Conservation (phyloP, 2,797 vertebrate species). For the Cossypha caffra region DNA sequence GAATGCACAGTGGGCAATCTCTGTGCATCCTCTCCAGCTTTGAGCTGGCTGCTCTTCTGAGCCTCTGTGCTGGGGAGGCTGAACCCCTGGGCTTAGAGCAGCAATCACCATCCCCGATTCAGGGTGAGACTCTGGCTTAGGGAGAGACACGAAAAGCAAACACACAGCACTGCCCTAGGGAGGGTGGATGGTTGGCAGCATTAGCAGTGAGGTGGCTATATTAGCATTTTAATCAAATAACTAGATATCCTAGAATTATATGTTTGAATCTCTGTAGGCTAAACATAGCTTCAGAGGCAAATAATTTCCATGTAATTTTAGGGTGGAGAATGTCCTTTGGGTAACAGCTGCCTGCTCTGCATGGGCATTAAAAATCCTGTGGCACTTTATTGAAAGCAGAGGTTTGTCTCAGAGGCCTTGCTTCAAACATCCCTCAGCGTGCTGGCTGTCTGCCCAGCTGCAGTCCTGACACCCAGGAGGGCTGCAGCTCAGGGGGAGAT, state of each 20-base stretch:
- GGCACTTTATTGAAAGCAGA: slow-evolving; percentile 62
- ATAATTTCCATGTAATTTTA: slow-evolving; percentile 72
- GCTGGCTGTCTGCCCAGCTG: slow-evolving; percentile 24
- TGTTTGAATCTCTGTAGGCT: slow-evolving; percentile 67
- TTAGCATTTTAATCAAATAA: slow-evolving; percentile 72
- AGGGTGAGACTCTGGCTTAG: slow-evolving; percentile 22
- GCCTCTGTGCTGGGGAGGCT: background rate
- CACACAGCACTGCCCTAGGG: background rate
- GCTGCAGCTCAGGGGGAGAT: background rate
- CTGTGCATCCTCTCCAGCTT: background rate
- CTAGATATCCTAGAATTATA: slow-evolving; percentile 68
- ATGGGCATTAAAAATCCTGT: slow-evolving; percentile 62
- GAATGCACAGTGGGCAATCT: background rate
- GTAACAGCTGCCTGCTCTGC: slow-evolving; percentile 58
- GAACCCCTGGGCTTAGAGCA: background rate
- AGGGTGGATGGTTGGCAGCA: slow-evolving; percentile 24
- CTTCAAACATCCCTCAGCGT: background rate
- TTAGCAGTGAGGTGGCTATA: slow-evolving; percentile 56
- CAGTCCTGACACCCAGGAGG: slow-evolving; percentile 15
- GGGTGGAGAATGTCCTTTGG: slow-evolving; percentile 65
- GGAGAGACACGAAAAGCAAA: slow-evolving; percentile 31
- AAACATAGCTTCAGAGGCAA: slow-evolving; percentile 70
- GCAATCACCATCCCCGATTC: background rate
- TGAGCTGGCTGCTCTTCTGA: background rate
- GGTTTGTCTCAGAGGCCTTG: slow-evolving; percentile 56